A percentile compares a stretch with the other conserved stretches of the same genome.
Conservation (phyloP, 2,888 invertebrate species). For the Euzetes globulus region DNA sequence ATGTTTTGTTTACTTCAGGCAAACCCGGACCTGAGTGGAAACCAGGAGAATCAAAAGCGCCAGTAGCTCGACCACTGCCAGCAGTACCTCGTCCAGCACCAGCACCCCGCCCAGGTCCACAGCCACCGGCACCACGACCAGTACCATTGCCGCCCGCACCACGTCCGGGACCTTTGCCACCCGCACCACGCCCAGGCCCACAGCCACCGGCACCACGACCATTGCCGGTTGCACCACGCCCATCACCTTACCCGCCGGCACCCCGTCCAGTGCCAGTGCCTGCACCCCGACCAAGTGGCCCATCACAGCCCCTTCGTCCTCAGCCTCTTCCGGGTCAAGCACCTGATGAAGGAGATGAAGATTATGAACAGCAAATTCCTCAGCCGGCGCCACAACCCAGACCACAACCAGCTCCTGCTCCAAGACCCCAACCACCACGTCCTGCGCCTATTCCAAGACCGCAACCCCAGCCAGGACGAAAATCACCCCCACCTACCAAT, state of each 20-base stretch:
- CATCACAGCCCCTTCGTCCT: constrained; percentile 12
- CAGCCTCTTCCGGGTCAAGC: background rate
- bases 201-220: background rate
- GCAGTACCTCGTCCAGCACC: background rate
- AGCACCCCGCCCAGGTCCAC: background rate
- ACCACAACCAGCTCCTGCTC: background rate
- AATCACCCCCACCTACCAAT: constrained; percentile 8
- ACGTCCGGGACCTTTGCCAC: background rate
- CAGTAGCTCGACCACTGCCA: constrained; percentile 21
- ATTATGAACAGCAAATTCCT: background rate
- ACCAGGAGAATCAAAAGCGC: constrained; percentile 3
- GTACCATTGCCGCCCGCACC: background rate
- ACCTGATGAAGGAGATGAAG: background rate
- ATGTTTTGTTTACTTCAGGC: background rate
- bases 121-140: background rate
- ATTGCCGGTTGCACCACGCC: background rate
- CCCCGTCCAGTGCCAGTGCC: background rate
- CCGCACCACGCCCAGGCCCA: background rate
- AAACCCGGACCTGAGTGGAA: constrained; percentile 29
- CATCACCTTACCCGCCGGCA: background rate
- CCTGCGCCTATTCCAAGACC: background rate
- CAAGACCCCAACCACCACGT: background rate
- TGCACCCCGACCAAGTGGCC: background rate
- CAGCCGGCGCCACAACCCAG: background rate
- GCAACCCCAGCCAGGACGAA: constrained; percentile 1